Base-by-base conservation (phyloP, 2,888 invertebrate species). In the Xylota sylvarum region DNA sequence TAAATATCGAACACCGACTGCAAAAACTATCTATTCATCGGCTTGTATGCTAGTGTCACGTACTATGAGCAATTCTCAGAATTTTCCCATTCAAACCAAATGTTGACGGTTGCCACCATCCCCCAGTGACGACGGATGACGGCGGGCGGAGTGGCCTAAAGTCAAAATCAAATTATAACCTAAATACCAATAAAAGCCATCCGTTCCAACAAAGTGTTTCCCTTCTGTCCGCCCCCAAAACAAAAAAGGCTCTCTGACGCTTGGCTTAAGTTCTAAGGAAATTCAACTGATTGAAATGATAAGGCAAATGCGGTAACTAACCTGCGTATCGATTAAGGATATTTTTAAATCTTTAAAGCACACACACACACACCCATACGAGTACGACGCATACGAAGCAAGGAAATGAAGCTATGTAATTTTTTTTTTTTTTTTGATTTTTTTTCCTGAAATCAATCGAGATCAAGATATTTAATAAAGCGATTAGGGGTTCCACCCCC, bases 381-480 rank as follows among this genome's bases (percentile, higher is more conserved):
- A n/a, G 35, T 55, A 19, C n/a, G 19, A 19, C n/a, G 19, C 5
- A 5, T 23, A 30, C 12, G 35, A 52, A 37, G 35, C n/a, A n/a
- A n/a, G 9, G 19, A 9, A 50, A n/a, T n/a, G n/a, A n/a, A n/a
- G n/a, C n/a, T n/a, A n/a, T n/a, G n/a, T n/a, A n/a, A n/a, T n/a
- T n/a, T n/a, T n/a, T n/a, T n/a, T n/a, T n/a, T n/a, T n/a, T n/a
- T n/a, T n/a, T n/a, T n/a, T n/a, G n/a, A n/a, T n/a, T n/a, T n/a
- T n/a, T n/a, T 27, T 14, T 0, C 37, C 19, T 74, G 64, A 43
- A 74, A 65, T 74, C 76, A 76, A 58, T 76, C 48, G 65, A 67
- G 62, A 78, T 78, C 69, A 46, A 70, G 78, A 78, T 70, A 78
- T 78, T 78, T 78, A 78, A 78, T 78, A 78, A 78, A 78, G 69